Evolutionary conservation across 92 coral and sea anemone species (phyloP).

Genomic region (Epizoanthus rinbou): DNA sequence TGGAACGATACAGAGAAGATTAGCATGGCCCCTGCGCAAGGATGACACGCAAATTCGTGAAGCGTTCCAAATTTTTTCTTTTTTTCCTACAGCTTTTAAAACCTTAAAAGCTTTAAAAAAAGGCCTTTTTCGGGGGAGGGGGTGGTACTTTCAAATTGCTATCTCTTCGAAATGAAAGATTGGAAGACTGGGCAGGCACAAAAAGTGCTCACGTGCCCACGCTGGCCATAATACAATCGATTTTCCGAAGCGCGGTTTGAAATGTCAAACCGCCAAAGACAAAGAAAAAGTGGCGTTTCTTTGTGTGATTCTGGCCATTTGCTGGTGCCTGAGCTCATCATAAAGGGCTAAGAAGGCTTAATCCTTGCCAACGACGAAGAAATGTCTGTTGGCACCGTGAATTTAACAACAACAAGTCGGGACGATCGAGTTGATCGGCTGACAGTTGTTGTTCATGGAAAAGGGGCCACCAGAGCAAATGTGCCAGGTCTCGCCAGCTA

Average conservation of each 20-base stretch:
- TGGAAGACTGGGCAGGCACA: slow-evolving; percentile 42
- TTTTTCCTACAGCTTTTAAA: slow-evolving; percentile 18
- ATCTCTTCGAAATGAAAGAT: slow-evolving; percentile 22
- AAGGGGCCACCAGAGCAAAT: slow-evolving; percentile 24
- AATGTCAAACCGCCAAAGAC: slow-evolving; percentile 30
- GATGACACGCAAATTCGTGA: slow-evolving; percentile 99
- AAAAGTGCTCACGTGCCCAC: slow-evolving; percentile 38
- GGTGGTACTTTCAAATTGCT: slow-evolving; percentile 30
- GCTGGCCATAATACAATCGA: slow-evolving; percentile 39
- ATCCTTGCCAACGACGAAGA: slow-evolving; percentile 41
- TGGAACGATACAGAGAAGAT: slow-evolving; percentile 99
- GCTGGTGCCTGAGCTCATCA: too few relatives aligned
- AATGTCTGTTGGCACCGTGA: slow-evolving; percentile 28
- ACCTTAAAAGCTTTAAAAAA: slow-evolving; percentile 18
- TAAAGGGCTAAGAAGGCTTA: too few relatives aligned
- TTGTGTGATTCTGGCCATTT: slow-evolving; percentile 43
- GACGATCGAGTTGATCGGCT: slow-evolving; percentile 12
- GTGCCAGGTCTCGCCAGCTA: slow-evolving; percentile 23
- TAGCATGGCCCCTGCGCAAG: slow-evolving; percentile 99
- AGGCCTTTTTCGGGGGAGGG: slow-evolving; percentile 29
- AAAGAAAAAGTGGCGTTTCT: slow-evolving; percentile 30
- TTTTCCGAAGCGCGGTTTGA: slow-evolving; percentile 34
- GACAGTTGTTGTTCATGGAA: slow-evolving; percentile 17
- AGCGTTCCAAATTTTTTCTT: slow-evolving; percentile 90
- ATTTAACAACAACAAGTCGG: slow-evolving; percentile 21